A percentile compares a stretch with the other conserved stretches of the same genome.
Evolutionary conservation across 2,888 invertebrate genomes (phyloP).

Genomic region (Lochmaea crataegi): DNA sequence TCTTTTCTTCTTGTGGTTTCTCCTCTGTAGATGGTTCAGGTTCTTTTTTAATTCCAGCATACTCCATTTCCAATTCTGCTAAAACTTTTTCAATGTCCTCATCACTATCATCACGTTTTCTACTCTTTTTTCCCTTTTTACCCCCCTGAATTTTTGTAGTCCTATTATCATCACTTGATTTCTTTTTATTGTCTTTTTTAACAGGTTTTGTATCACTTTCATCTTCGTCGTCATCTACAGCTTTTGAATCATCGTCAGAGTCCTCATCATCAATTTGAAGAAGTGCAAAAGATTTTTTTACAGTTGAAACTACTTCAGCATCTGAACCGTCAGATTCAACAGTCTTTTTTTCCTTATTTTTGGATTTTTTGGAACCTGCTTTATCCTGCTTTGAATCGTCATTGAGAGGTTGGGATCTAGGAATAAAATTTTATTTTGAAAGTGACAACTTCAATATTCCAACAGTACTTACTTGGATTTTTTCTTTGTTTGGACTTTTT

Average conservation of each 20-base stretch:
- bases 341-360: constrained; percentile 60
- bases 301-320: constrained; percentile 63
- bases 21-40: constrained; percentile 29
- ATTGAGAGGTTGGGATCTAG: constrained; percentile 15
- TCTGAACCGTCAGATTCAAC: constrained; percentile 62
- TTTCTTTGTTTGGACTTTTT: constrained; percentile 58
- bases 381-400: constrained; percentile 18
- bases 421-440: constrained; percentile 13
- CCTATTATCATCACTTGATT: constrained; percentile 62
- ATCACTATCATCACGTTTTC: constrained; percentile 80
- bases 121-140: constrained; percentile 82
- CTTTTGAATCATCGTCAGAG: constrained; percentile 61
- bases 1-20: constrained; percentile 62
- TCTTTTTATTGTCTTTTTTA: constrained; percentile 63
- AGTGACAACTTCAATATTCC: constrained; percentile 52
- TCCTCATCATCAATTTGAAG: constrained; percentile 75
- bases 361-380: constrained; percentile 48
- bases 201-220: constrained; percentile 63
- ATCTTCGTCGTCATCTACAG: constrained; percentile 57
- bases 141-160: constrained; percentile 63
- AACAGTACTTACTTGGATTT: constrained; percentile 56
- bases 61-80: constrained; percentile 86
- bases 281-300: constrained; percentile 70
- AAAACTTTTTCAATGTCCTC: constrained; percentile 86
- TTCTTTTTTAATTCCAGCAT: constrained; percentile 66